Conservation (phyloP, 1,140 invertebrate species). For the Pachypsylla venusta region DNA sequence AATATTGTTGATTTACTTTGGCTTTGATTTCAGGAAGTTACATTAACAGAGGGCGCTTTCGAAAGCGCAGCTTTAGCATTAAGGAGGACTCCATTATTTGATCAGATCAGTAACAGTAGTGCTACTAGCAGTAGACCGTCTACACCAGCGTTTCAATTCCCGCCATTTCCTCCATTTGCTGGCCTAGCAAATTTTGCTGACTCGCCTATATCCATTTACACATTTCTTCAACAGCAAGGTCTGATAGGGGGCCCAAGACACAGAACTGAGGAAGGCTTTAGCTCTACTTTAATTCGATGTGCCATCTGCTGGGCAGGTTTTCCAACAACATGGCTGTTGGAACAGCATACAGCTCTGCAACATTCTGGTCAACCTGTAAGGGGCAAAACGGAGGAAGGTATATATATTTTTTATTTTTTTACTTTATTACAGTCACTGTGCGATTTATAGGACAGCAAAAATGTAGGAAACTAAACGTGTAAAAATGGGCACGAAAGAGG, state of each 20-base stretch:
- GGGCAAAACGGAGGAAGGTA: background rate
- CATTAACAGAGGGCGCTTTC: background rate
- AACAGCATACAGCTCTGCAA: constrained; percentile 61
- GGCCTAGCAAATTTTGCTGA: constrained; percentile 28
- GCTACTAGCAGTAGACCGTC: constrained; percentile 7
- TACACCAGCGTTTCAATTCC: constrained; percentile 6
- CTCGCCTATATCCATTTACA: constrained; percentile 30
- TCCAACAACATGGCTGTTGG: constrained; percentile 62
- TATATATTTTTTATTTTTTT: too few species aligned
- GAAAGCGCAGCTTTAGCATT: background rate
- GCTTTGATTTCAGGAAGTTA: background rate
- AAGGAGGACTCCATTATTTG: background rate
- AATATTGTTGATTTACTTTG: background rate
- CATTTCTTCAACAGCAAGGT: constrained; percentile 31
- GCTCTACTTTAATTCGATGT: constrained; percentile 32
- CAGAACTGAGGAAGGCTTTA: constrained; percentile 17
- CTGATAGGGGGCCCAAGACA: constrained; percentile 23
- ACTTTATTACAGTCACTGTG: too few species aligned
- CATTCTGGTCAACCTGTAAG: constrained; percentile 37
- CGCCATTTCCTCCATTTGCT: constrained; percentile 17
- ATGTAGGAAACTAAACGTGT: too few species aligned
- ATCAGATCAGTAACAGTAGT: constrained; percentile 7
- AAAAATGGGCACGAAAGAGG: too few species aligned
- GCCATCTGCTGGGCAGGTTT: constrained; percentile 65
- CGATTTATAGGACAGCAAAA: too few species aligned